Evolutionary conservation across 2,113 vertebrate species (phyloP).

Genomic region (Acanthisitta chloris): DNA sequence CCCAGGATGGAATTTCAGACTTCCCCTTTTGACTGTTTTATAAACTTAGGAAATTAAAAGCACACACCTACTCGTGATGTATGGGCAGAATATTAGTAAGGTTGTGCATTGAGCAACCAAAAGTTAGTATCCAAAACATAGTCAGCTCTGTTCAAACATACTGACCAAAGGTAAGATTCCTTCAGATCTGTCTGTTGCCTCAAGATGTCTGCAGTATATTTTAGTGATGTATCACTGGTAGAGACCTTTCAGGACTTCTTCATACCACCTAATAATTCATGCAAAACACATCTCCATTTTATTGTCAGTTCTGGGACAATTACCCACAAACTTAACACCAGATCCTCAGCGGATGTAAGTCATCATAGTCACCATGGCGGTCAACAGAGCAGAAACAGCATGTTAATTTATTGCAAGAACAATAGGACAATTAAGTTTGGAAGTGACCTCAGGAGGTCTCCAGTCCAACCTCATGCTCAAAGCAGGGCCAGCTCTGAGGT

Average conservation of each 20-base stretch:
- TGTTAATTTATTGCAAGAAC: background rate
- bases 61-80: background rate
- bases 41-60: conserved; percentile 23
- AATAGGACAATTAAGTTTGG: background rate
- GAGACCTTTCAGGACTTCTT: background rate
- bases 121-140: background rate
- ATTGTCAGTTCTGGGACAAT: background rate
- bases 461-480: background rate
- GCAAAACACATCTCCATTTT: background rate
- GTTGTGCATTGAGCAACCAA: background rate
- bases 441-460: background rate
- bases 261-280: background rate
- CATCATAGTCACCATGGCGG: background rate
- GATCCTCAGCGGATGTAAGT: background rate
- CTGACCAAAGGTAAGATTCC: background rate
- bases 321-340: background rate
- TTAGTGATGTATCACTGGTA: background rate
- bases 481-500: background rate
- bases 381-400: background rate
- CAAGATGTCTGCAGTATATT: background rate
- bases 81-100: background rate
- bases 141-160: background rate
- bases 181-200: background rate
- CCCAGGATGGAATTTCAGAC: conserved; percentile 55
- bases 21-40: conserved; percentile 41